Conservation (phyloP, 30 jellyfish, hydroid and myxozoan genomes). For the Turritopsis rubra region DNA sequence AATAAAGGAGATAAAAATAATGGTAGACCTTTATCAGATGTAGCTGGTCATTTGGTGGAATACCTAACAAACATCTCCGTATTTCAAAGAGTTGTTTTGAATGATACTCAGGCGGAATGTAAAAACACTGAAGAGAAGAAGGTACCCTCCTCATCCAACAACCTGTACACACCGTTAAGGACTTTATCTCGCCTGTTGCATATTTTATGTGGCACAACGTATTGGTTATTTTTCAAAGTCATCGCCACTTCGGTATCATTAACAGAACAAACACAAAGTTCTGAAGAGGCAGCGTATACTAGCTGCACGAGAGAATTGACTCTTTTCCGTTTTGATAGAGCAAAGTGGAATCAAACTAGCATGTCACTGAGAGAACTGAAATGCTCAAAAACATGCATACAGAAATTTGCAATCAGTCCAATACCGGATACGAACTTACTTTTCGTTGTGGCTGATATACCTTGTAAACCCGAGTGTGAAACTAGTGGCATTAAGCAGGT, state of each 20-base stretch:
- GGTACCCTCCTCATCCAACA: conserved; percentile 16
- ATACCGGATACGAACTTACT: not conserved
- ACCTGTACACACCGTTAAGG: conserved; percentile 23
- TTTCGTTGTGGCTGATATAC: not conserved
- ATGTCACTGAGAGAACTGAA: not conserved
- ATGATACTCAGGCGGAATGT: conserved; percentile 41
- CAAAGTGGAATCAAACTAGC: not conserved
- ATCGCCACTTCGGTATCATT: not conserved
- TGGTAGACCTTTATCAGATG: conserved; percentile 21
- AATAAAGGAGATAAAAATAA: conserved; percentile 19
- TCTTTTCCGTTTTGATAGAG: not conserved
- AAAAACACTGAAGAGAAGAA: not conserved
- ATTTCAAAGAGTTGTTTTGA: conserved; percentile 14
- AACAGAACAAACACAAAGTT: not conserved
- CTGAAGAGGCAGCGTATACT: not conserved
- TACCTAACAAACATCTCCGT: conserved; percentile 20
- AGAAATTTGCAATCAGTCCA: not conserved
- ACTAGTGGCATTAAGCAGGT: not conserved
- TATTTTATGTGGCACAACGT: not conserved
- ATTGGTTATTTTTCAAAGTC: not conserved
- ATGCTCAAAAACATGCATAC: not conserved
- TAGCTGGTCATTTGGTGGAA: conserved; percentile 12
- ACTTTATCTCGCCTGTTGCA: not conserved
- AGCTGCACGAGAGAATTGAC: conserved; percentile 34
- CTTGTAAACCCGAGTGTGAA: not conserved